phyloP scores from a whole-genome alignment of 2,113 vertebrate genomes.

The Fregata magnificens region DNA sequence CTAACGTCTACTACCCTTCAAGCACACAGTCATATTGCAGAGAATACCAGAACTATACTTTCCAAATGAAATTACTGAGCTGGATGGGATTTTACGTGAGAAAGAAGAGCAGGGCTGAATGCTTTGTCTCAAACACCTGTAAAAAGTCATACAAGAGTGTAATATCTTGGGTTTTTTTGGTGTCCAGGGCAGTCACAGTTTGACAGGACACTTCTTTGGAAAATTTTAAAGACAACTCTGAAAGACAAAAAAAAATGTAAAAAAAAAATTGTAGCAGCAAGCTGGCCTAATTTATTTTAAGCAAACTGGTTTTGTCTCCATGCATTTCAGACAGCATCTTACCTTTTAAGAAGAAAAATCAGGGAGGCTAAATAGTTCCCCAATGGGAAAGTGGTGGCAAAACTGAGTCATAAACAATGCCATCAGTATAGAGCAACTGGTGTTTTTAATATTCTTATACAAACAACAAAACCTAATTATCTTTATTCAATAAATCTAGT shows the following conservation, averaged over 20 bases:
- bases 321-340: not conserved
- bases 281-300: not conserved
- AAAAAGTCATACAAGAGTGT: not conserved
- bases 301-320: not conserved
- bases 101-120: not conserved
- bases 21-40: not conserved
- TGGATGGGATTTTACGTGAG: not conserved
- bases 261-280: not conserved
- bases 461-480: constrained; percentile 57
- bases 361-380: not conserved
- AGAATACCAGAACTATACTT: not conserved
- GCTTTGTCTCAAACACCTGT: not conserved
- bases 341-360: not conserved
- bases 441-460: constrained; percentile 51
- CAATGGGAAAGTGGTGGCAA: not conserved
- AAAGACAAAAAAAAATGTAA: not conserved
- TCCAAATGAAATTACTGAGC: not conserved
- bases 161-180: not conserved
- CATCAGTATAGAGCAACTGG: constrained; percentile 10
- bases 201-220: not conserved
- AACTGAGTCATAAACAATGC: constrained; percentile 5
- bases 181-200: not conserved
- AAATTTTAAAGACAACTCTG: not conserved
- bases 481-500: constrained; percentile 53
- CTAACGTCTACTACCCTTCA: not conserved